Evolutionary conservation across 2,888 invertebrate genomes (phyloP), one percentile per base, ranked within the genome.

Genomic region (Siphlonurus alternatus): DNA sequence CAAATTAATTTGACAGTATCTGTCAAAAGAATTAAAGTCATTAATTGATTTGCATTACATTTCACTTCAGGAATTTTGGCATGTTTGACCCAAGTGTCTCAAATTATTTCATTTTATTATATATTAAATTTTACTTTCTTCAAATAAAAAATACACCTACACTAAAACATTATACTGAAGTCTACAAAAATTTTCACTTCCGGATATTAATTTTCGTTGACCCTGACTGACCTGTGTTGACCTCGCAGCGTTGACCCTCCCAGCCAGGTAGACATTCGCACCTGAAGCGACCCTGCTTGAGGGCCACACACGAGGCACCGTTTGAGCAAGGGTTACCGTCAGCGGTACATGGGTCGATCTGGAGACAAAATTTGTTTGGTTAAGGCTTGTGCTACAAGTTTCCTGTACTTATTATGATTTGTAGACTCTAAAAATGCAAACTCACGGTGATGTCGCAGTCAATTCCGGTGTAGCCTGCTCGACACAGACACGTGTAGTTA

Each of bases 231-330:
- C 73, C 74, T 59, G 73, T 90, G 73, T 95, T 93, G n/a, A 81
- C 82, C 73, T 95, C 93, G 75, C 99, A 99, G 66, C 88, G 87
- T 70, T 92, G 89, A 66, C 99, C 99, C 74, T 94, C 93, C 97
- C 98, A 99, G 54, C 99, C 99, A 22, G 93, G 88, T 63, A 91
- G 79, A 75, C 99, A 99, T 74, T 94, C 92, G 74, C 99, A 99
- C 75, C 90, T 89, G 76, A 88, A 96, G 69, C 94, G 81, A 15
- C 94, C 94, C 79, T 93, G 93, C 74, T 91, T 91, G 65, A 93
- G 81, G 59, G 92, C 93, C 67, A 89, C 82, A 72, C 96, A 96
- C 54, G 86, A 85, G 2, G 91, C 95, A 2, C 92, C 92, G 72
- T 96, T 94, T 61, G 85, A 84, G 75, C 96, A 96, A 10, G 94